Base-by-base conservation (phyloP, 37 sponge, comb jelly and placozoan genomes). In the Crambe crambe region DNA sequence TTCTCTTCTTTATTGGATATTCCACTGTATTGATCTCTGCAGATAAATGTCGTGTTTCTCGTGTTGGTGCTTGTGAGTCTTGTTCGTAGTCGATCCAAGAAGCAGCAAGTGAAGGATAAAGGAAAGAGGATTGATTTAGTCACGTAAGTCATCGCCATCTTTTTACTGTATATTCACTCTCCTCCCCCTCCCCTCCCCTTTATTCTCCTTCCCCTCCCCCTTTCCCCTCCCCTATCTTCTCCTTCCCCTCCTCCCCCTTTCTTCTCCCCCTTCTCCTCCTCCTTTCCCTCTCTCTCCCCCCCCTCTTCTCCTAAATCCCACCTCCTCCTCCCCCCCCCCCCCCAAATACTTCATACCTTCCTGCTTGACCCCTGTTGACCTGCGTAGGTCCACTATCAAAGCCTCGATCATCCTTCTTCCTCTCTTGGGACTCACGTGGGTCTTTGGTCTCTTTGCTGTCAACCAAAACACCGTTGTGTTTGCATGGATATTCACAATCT, bases 401-500 rank as follows among this genome's bases (percentile, higher is more conserved):
- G n/a, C n/a, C n/a, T n/a, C n/a, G n/a, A n/a, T 83, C 15, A 32
- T 89, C 26, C 80, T 89, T 0, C 84, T 78, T 1, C 89, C 89
- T 0, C 35, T 89, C 27, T 43, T 89, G 58, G 89, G 89, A 27
- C 51, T 83, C 30, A 79, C 89, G 23, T 89, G 84, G 89, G 67
- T 83, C 27, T 58, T 89, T 73, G 87, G 92, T 34, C 58, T 86
- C 36, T 66, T 91, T 3, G 76, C 92, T 37, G 73, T 91, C 47
- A 80, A 82, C 71, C 10, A 25, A 27, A 56, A 81, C 59, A 76
- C 87, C 42, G 77, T 77, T 18, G 81, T 86, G 29, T 86, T 91
- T 73, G 87, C 87, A 30, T 91, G 87, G 87, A 54, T 85, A 27
- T 91, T 91, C 72, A 82, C 80, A 3, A 80, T 91, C 26, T 35